Evolutionary conservation across 2,888 invertebrate genomes (phyloP).

Genomic region (Caenorhabditis sp.): DNA sequence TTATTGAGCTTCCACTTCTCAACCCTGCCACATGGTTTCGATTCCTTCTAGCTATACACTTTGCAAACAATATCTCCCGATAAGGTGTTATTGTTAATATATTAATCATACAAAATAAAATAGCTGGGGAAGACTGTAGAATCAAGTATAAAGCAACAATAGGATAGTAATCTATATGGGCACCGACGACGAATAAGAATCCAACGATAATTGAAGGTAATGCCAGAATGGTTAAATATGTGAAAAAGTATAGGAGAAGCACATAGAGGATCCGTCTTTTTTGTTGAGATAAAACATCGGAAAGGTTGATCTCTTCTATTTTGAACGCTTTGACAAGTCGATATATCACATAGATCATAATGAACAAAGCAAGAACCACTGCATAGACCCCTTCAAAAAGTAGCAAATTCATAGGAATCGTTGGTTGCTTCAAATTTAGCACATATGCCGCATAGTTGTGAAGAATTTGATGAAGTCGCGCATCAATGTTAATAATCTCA

Average conservation of each 20-base stretch:
- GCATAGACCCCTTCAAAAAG: slow-evolving; percentile 17
- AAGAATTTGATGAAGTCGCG: neutral
- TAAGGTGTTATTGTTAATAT: slow-evolving; percentile 18
- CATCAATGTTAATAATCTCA: neutral
- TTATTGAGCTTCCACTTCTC: too few species aligned
- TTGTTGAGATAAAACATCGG: slow-evolving; percentile 3
- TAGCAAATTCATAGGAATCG: slow-evolving; percentile 15
- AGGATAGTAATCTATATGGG: neutral
- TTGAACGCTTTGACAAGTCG: slow-evolving; percentile 8
- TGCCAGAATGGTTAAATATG: slow-evolving; percentile 11
- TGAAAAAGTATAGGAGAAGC: slow-evolving; percentile 7
- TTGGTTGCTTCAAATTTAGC: slow-evolving; percentile 14
- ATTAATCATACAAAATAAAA: slow-evolving; percentile 17
- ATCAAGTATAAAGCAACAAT: slow-evolving; percentile 11
- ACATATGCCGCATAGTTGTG: slow-evolving; percentile 12
- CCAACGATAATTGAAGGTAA: slow-evolving; percentile 10
- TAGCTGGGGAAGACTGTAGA: slow-evolving; percentile 6
- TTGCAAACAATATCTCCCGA: neutral
- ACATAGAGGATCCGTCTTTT: slow-evolving; percentile 14
- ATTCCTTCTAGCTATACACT: too few species aligned
- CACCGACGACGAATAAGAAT: slow-evolving; percentile 1
- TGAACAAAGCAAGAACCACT: neutral
- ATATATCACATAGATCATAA: neutral
- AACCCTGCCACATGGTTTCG: too few species aligned
- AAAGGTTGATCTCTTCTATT: slow-evolving; percentile 7